These are phyloP conservation scores for Turnix velox DNA, from an alignment of 2,113 vertebrate species.

Conservation along the genomic window DNA sequence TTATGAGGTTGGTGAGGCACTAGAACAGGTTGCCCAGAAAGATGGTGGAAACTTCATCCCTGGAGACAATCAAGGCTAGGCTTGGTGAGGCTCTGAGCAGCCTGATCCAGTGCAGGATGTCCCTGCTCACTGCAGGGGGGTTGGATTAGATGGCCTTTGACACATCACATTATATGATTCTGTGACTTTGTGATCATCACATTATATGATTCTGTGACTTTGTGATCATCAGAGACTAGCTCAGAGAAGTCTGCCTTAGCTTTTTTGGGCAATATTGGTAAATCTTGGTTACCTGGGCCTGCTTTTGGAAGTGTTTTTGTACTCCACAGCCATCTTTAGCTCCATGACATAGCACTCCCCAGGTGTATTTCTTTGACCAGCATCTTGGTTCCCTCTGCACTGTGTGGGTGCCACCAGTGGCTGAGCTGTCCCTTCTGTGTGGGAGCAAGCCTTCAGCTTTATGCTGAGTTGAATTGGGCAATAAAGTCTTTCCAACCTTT, in stretches of 20 bases:
- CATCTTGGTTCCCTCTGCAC: neutral
- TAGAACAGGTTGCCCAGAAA: too few relatives aligned
- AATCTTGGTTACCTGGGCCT: neutral
- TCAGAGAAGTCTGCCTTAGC: neutral
- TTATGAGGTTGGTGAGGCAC: too few relatives aligned
- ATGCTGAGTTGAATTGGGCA: neutral
- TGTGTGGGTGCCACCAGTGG: accelerated
- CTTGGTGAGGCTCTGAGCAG: too few relatives aligned
- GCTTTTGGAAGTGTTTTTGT: neutral
- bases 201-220: too few relatives aligned
- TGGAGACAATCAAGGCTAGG: too few relatives aligned
- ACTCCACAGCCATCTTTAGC: neutral
- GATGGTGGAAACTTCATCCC: too few relatives aligned
- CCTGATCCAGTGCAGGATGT: too few relatives aligned
- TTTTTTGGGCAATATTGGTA: neutral
- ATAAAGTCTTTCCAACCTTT: accelerated
- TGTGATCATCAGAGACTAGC: neutral
- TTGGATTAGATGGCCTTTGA: too few relatives aligned
- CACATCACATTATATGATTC: too few relatives aligned
- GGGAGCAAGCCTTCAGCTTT: neutral
- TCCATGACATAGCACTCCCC: neutral
- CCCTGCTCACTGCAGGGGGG: too few relatives aligned
- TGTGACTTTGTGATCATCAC: too few relatives aligned
- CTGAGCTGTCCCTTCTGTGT: neutral
- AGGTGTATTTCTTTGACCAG: neutral